These are phyloP conservation scores for Danio choprae DNA, from an alignment of 2,797 vertebrate species.

Conservation along the genomic window DNA sequence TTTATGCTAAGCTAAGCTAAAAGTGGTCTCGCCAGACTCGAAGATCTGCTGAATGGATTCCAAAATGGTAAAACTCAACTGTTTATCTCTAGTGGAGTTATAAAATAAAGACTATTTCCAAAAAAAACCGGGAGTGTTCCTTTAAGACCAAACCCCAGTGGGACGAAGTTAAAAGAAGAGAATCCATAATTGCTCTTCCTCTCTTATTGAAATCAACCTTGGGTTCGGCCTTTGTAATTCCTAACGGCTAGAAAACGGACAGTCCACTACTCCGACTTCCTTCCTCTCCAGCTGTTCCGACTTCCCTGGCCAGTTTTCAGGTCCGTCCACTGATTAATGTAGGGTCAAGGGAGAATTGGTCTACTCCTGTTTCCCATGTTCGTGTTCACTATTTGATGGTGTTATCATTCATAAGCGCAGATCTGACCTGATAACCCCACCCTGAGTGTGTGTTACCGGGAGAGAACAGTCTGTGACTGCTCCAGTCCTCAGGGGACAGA, in stretches of 20 bases:
- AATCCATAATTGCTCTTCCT: neutral
- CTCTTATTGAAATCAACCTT: conserved; percentile 9
- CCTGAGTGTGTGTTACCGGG: conserved; percentile 35
- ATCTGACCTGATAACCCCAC: conserved; percentile 17
- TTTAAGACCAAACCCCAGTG: neutral
- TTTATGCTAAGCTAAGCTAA: too few species aligned
- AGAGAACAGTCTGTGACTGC: conserved; percentile 44
- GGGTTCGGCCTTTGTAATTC: neutral
- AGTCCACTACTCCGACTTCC: conserved; percentile 49
- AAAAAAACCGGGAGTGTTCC: neutral
- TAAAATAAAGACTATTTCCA: neutral
- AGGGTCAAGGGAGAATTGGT: conserved; percentile 45
- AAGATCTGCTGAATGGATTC: too few species aligned
- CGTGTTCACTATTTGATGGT: conserved; percentile 54
- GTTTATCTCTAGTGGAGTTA: too few species aligned
- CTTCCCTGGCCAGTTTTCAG: conserved; percentile 15
- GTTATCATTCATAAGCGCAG: conserved; percentile 58
- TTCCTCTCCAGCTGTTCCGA: conserved; percentile 44
- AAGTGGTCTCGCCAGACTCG: too few species aligned
- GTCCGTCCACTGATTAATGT: conserved; percentile 45
- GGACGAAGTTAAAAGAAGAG: neutral
- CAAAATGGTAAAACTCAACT: too few species aligned
- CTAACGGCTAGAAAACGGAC: conserved; percentile 32
- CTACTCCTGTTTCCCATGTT: conserved; percentile 52
- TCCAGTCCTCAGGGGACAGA: conserved; percentile 48